These are phyloP conservation scores for Myioborus melanocephalus DNA, from an alignment of 2,797 vertebrate genomes.

Conservation along the genomic window DNA sequence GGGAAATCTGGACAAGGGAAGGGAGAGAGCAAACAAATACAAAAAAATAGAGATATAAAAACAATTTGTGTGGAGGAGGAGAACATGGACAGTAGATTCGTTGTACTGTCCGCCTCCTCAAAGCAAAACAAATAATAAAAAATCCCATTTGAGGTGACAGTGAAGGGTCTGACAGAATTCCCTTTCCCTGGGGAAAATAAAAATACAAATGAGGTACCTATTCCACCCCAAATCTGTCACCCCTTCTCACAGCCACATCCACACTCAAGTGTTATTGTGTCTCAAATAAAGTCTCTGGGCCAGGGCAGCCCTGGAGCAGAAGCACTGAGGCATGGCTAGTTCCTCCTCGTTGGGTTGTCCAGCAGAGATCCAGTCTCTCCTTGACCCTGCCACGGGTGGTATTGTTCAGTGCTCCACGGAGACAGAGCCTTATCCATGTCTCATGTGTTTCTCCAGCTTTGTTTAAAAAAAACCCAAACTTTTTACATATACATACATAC, in stretches of 20 bases:
- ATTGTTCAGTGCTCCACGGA: slow-evolving; percentile 61
- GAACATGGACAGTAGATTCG: not conserved
- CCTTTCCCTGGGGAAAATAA: slow-evolving; percentile 8
- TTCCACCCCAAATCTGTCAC: slow-evolving; percentile 1
- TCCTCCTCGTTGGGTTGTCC: not conserved
- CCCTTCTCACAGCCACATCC: slow-evolving; percentile 39
- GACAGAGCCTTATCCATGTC: not conserved
- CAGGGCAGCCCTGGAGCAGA: not conserved
- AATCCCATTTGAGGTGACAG: slow-evolving; percentile 15
- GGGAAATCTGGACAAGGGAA: not conserved
- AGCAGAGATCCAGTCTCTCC: slow-evolving; percentile 48
- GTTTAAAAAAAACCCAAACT: not conserved
- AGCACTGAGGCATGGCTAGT: not conserved
- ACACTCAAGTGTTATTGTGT: slow-evolving; percentile 8
- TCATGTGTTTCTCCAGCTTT: slow-evolving; percentile 1
- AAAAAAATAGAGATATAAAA: not conserved
- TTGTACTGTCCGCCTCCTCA: not conserved
- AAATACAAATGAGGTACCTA: slow-evolving; percentile 43
- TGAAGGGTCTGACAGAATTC: not conserved
- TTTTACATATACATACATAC: not conserved
- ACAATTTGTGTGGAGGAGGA: not conserved
- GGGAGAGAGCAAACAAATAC: not conserved
- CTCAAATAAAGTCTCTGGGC: not conserved
- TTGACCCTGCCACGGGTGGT: not conserved
- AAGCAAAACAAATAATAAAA: slow-evolving; percentile 13